A percentile compares a stretch with the other conserved stretches of the same genome.
Conservation (phyloP, 2,113 vertebrate species). For the Limanda limanda region DNA sequence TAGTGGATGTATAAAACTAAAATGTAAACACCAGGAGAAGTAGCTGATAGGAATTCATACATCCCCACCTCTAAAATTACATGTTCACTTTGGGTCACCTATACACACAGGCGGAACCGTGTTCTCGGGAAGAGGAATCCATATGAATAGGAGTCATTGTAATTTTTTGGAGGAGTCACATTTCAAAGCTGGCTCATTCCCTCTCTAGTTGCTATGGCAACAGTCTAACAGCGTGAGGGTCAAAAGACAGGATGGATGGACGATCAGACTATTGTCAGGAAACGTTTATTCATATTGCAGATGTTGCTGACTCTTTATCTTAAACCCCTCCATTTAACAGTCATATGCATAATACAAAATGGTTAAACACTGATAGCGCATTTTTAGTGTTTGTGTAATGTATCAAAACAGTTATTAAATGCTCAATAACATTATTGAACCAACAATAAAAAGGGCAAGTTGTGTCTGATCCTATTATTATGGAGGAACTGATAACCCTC, state of each 20-base stretch:
- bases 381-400: no score
- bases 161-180: constrained; percentile 57
- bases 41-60: constrained; percentile 28
- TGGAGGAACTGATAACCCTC: no score
- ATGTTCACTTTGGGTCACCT: constrained; percentile 12
- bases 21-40: constrained; percentile 14
- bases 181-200: constrained; percentile 67
- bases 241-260: constrained; percentile 48
- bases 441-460: no score
- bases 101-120: constrained; percentile 6
- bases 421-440: not conserved
- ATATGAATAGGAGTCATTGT: constrained; percentile 67
- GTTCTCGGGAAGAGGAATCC: constrained; percentile 56
- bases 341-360: not conserved
- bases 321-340: constrained; percentile 9
- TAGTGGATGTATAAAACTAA: no score
- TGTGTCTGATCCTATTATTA: no score
- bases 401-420: not conserved
- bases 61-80: not conserved
- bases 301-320: constrained; percentile 9
- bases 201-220: constrained; percentile 76
- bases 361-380: not conserved
- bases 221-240: constrained; percentile 62
- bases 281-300: constrained; percentile 34
- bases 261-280: constrained; percentile 12